Evolutionary conservation across 2,888 invertebrate species (phyloP).

Genomic region (Tenodera sinensis): DNA sequence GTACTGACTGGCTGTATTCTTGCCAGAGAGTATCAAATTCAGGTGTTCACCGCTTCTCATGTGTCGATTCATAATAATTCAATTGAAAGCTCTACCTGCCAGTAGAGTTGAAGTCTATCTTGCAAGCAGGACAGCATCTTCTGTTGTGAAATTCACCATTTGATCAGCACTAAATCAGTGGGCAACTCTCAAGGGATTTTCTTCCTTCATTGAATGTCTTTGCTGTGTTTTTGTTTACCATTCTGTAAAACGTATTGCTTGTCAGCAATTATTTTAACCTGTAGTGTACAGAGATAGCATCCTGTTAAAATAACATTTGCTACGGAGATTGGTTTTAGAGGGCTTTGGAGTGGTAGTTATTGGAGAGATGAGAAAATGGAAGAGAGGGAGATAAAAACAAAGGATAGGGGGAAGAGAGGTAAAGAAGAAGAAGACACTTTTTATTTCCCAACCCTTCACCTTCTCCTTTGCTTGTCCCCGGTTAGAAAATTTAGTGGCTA

Average conservation of each 20-base stretch:
- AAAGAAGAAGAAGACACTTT: background rate
- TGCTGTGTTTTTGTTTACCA: background rate
- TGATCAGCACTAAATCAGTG: too few relatives aligned
- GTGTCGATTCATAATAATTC: too few relatives aligned
- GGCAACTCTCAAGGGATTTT: too few relatives aligned
- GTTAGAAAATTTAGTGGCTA: conserved; percentile 13
- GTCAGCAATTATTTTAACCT: background rate
- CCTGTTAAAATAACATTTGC: background rate
- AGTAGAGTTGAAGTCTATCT: too few relatives aligned
- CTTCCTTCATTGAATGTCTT: background rate
- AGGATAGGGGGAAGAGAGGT: background rate
- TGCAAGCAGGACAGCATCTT: too few relatives aligned
- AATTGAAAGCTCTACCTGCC: too few relatives aligned
- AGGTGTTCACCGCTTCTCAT: too few relatives aligned
- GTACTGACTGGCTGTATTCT: too few relatives aligned
- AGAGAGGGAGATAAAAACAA: background rate
- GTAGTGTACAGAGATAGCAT: background rate
- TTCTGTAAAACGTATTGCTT: background rate
- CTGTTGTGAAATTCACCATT: too few relatives aligned
- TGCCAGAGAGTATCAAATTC: too few relatives aligned
- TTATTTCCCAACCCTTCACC: background rate
- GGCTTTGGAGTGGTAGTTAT: background rate
- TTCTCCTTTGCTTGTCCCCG: background rate
- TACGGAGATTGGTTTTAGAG: background rate
- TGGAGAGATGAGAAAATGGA: background rate